Evolutionary conservation across 1,140 invertebrate genomes (phyloP).

Genomic region (Calliphora vicina): DNA sequence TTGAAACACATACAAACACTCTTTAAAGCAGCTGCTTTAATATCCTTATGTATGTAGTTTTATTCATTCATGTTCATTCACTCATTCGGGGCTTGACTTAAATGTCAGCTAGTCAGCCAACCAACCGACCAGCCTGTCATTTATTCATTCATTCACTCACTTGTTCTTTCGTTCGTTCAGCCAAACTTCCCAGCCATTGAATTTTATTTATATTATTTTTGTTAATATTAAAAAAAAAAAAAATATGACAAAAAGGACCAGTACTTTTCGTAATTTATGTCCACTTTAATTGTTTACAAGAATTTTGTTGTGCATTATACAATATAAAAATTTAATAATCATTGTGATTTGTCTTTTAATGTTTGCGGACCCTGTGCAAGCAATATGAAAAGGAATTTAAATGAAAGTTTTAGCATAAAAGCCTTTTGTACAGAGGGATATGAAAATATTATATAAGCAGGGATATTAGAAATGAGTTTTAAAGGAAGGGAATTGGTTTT

Average conservation of each 20-base stretch:
- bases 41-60: not conserved
- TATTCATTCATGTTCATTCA: too few species aligned
- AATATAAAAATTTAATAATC: conserved; percentile 5
- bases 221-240: not conserved
- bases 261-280: not conserved
- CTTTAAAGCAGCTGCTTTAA: not conserved
- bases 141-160: conserved; percentile 20
- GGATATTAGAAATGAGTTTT: too few species aligned
- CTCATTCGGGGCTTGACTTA: not conserved
- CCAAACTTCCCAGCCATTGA: conserved; percentile 21
- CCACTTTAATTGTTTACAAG: not conserved
- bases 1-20: not conserved
- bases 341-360: not conserved
- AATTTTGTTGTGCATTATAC: not conserved
- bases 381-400: too few species aligned
- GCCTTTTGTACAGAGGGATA: too few species aligned
- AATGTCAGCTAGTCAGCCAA: not conserved
- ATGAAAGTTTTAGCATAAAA: too few species aligned
- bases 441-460: too few species aligned
- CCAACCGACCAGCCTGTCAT: not conserved
- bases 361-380: too few species aligned
- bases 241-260: not conserved
- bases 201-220: not conserved
- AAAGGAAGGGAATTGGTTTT: too few species aligned
- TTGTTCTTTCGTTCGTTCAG: conserved; percentile 28